Percentiles rank a stretch among this genome's conserved stretches.
These are phyloP conservation scores for Pangasius krempfi DNA, from an alignment of 2,797 vertebrate species.

Conservation along the genomic window DNA sequence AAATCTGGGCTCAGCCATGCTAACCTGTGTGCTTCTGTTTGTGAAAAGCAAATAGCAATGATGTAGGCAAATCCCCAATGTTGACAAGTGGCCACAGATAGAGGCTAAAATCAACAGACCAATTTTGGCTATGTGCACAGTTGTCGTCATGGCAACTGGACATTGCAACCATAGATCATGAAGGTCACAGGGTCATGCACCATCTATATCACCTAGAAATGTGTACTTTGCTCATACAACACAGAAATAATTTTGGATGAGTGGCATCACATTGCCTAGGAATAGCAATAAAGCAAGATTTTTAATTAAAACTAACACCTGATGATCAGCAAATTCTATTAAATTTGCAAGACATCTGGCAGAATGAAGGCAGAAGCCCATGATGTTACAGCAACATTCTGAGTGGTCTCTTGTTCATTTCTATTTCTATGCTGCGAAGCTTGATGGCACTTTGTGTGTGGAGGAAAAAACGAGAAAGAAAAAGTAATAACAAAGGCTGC, in stretches of 20 bases:
- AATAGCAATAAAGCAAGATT: not conserved
- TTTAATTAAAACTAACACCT: conserved; percentile 24
- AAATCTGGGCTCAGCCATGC: not conserved
- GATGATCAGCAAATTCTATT: conserved; percentile 24
- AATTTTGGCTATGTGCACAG: conserved; percentile 19
- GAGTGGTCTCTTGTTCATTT: conserved; percentile 39
- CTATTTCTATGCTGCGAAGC: conserved; percentile 24
- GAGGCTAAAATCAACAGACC: conserved; percentile 34
- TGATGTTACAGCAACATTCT: conserved; percentile 26
- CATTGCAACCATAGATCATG: conserved; percentile 3
- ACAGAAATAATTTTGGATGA: not conserved
- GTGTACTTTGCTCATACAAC: not conserved
- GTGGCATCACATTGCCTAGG: not conserved
- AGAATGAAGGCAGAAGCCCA: conserved; percentile 7
- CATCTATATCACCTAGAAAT: conserved; percentile 2
- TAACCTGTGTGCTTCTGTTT: conserved; percentile 31
- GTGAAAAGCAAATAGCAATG: conserved; percentile 41
- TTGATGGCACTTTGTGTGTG: conserved; percentile 45
- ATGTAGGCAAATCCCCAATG: conserved; percentile 41
- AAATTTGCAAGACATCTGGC: conserved; percentile 4
- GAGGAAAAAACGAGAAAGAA: conserved; percentile 40
- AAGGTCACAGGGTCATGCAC: conserved; percentile 31
- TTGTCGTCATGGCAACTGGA: conserved; percentile 41
- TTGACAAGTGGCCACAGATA: conserved; percentile 31
- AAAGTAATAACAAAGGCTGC: conserved; percentile 57